These are phyloP conservation scores for Actinia equina DNA, from an alignment of 64 coral and sea anemone genomes.

Conservation along the genomic window DNA sequence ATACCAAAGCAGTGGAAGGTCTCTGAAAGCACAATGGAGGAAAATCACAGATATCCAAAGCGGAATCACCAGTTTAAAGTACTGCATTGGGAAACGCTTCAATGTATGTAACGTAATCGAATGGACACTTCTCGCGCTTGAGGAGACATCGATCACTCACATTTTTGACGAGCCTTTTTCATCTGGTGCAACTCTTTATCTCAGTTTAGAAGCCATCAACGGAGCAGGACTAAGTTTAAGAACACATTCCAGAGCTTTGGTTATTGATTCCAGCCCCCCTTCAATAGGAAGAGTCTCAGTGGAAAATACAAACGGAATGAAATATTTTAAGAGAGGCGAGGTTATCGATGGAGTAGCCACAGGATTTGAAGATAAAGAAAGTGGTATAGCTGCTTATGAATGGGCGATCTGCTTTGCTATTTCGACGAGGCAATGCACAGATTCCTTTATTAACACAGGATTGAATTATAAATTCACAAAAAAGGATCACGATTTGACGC, in stretches of 20 bases:
- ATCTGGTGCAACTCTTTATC: constrained; percentile 34
- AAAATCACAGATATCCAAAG: constrained; percentile 56
- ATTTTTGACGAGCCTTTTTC: constrained; percentile 24
- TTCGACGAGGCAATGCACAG: constrained; percentile 22
- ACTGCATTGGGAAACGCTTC: constrained; percentile 47
- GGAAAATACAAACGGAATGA: background rate
- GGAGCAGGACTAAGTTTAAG: constrained; percentile 33
- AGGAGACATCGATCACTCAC: background rate
- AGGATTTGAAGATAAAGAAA: constrained; percentile 59
- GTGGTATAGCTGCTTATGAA: constrained; percentile 43
- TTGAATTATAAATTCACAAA: constrained; percentile 15
- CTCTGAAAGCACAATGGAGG: constrained; percentile 55
- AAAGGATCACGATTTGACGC: constrained; percentile 32
- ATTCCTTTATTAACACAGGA: constrained; percentile 48
- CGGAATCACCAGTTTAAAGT: constrained; percentile 46
- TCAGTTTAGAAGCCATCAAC: constrained; percentile 52
- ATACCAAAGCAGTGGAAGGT: constrained; percentile 21
- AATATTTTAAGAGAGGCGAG: constrained; percentile 15
- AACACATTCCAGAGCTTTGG: constrained; percentile 14
- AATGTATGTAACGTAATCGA: constrained; percentile 56
- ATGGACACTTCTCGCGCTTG: constrained; percentile 31
- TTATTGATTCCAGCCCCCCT: constrained; percentile 51
- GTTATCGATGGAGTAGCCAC: constrained; percentile 25
- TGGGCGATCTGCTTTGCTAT: constrained; percentile 34
- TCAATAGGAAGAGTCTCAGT: constrained; percentile 25